Evolutionary conservation across 2,797 vertebrate genomes (phyloP), one percentile per base, ranked within the genome.

Genomic region (Hypotaenidia okinawae): DNA sequence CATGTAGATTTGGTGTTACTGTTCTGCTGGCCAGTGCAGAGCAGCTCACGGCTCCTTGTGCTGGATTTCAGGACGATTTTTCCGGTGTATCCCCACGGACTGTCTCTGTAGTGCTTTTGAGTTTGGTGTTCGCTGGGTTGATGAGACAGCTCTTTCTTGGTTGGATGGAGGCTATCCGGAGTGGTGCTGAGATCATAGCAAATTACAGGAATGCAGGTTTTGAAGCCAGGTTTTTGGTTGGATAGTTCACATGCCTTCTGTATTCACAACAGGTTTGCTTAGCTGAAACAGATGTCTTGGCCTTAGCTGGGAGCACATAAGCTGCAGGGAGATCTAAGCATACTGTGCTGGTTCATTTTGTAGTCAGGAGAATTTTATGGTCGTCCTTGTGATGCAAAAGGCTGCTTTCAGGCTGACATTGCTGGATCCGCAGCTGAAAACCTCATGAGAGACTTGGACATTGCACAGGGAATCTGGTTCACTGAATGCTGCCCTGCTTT

Each of bases 241-340:
- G 69, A 75, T 91, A 23, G 88, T 84, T 93, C 80, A 15, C 59
- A 7, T 93, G 84, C 75, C 35, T 84, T 91, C 74, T 81, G 43
- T 79, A 59, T 69, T 84, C 74, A 49, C 77, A 86, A 17, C 77
- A 92, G 77, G 74, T 90, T 92, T 93, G 43, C 37, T 64, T 90
- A 66, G 80, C 88, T 75, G 87, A 91, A 94, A 66, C 85, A 90
- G 76, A 66, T 95, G 85, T 94, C 66, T 80, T 84, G 45, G 76
- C 69, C 73, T 81, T 68, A 58, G 41, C 73, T 69, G n/a, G 30
- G 47, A 54, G 39, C 54, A 33, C 23, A 10, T 68, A 49, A 81
- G 58, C 69, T 84, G 2, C n/a, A 35, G 69, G 19, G 41, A 52
- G 35, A 43, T 78, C 57, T 37, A 24, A 79, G 57, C 49, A 6